phyloP scores from a whole-genome alignment of 2,888 invertebrate genomes.

The Rotaria magnacalcarata region DNA sequence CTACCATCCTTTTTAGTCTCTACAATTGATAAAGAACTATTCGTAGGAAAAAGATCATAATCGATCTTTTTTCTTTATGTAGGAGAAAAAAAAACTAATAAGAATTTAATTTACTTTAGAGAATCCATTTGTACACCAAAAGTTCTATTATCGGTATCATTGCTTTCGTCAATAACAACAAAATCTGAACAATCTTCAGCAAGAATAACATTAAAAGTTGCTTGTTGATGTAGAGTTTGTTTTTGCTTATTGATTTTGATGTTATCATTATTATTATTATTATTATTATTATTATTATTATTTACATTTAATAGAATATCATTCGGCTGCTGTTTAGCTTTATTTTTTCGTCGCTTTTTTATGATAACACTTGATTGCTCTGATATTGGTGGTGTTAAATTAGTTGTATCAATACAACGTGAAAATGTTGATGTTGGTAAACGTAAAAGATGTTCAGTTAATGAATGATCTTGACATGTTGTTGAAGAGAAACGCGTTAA shows the following conservation, averaged over 20 bases:
- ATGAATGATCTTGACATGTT: not conserved
- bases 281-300: not conserved
- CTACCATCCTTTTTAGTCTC: no score
- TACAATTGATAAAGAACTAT: no score
- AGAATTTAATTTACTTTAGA: not conserved
- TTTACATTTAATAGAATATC: not conserved
- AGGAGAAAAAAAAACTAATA: not conserved
- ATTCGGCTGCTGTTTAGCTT: not conserved
- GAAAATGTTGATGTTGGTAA: not conserved
- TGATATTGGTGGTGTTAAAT: not conserved
- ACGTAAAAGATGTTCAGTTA: not conserved
- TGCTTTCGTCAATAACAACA: not conserved
- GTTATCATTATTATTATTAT: not conserved
- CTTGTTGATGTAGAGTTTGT: not conserved
- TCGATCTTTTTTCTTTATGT: not conserved
- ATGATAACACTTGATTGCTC: not conserved
- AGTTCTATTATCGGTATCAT: not conserved
- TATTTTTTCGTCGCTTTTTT: conserved; percentile 11
- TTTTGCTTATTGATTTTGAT: not conserved
- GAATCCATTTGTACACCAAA: not conserved
- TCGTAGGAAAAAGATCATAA: not conserved
- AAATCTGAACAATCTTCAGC: not conserved
- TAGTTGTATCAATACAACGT: not conserved
- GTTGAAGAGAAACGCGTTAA: not conserved
- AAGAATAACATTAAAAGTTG: not conserved